Percentiles rank a stretch among this genome's conserved stretches.
Evolutionary conservation across 35 echinoderm and acorn worm species (phyloP).

Genomic region (Lytechinus variegatus): DNA sequence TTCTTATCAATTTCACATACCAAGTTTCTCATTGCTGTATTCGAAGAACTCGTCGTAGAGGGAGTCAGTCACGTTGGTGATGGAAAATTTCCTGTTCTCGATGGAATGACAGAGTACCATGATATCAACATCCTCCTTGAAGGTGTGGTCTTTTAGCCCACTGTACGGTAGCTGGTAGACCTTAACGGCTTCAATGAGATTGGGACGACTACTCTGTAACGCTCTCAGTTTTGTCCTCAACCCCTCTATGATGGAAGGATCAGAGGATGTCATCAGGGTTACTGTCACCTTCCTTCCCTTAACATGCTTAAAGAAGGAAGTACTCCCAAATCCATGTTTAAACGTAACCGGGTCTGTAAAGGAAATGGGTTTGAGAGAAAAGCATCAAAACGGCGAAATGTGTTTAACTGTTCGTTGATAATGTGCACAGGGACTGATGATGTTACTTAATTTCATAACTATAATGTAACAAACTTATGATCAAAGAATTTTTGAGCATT

Average conservation of each 20-base stretch:
- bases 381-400: no score
- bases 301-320: not conserved
- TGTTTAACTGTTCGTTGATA: no score
- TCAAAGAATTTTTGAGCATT: no score
- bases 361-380: no score
- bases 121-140: not conserved
- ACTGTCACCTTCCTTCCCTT: not conserved
- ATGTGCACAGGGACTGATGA: no score
- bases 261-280: not conserved
- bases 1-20: not conserved
- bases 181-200: not conserved
- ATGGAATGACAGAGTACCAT: constrained; percentile 16
- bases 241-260: not conserved
- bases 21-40: not conserved
- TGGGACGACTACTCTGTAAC: not conserved
- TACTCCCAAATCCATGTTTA: no score
- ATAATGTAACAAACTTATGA: no score
- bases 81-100: not conserved
- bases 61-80: constrained; percentile 8
- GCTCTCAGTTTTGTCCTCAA: not conserved
- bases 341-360: no score
- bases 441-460: no score
- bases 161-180: not conserved
- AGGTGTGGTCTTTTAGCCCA: not conserved
- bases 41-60: not conserved